Conservation (phyloP, 2,113 vertebrate genomes). For the Pelodiscus sinensis region DNA sequence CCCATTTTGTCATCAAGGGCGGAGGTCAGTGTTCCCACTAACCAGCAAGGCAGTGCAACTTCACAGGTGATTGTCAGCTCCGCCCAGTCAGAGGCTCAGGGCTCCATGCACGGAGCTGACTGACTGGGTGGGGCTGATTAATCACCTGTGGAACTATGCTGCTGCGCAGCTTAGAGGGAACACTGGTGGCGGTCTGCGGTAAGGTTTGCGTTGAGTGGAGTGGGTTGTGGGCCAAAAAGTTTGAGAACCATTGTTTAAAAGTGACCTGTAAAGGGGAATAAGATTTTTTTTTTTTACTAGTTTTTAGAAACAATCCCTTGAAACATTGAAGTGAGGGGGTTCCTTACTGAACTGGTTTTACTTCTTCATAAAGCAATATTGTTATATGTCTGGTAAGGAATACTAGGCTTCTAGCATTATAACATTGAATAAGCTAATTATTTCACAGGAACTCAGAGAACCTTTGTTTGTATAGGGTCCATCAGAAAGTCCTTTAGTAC, state of each 20-base stretch:
- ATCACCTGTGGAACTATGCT: too few species aligned
- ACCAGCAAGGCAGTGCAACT: too few species aligned
- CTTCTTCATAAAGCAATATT: not conserved
- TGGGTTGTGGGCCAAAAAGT: too few species aligned
- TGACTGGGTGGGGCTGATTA: too few species aligned
- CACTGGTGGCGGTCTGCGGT: too few species aligned
- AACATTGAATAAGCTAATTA: not conserved
- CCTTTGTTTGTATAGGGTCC: not conserved
- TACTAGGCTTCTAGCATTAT: not conserved
- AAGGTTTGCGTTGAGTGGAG: too few species aligned
- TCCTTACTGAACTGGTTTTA: not conserved
- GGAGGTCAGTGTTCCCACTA: too few species aligned
- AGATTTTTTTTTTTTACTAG: not conserved
- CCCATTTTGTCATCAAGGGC: too few species aligned
- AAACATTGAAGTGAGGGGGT: not conserved
- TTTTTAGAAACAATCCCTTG: not conserved
- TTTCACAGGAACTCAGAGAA: not conserved
- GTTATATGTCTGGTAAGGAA: rapidly evolving
- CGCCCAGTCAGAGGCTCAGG: too few species aligned
- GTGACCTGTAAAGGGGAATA: not conserved
- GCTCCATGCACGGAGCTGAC: too few species aligned
- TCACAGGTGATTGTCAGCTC: too few species aligned
- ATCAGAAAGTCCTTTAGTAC: conserved; percentile 1
- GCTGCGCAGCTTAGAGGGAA: too few species aligned
- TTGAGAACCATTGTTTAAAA: not conserved